phyloP scores from a whole-genome alignment of 2,888 invertebrate species.

The Sinelater perroti region DNA sequence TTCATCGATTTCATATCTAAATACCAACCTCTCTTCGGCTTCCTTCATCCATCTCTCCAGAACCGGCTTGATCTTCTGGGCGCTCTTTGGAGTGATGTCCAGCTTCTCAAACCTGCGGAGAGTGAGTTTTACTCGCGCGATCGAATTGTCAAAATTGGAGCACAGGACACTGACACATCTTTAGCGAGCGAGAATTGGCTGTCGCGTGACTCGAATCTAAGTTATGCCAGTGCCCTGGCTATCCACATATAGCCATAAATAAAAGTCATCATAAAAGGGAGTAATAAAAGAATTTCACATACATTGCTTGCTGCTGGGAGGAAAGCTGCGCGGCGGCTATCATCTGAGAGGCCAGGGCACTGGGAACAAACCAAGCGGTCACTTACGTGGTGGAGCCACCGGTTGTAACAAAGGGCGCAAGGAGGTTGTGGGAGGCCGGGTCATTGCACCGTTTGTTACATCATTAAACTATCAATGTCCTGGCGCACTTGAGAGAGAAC shows the following conservation, averaged over 20 bases:
- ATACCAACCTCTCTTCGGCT: slow-evolving; percentile 89
- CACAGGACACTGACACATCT: slow-evolving; percentile 63
- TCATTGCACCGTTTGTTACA: slow-evolving; percentile 27
- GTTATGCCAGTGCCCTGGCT: slow-evolving; percentile 93
- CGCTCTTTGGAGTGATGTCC: slow-evolving; percentile 99
- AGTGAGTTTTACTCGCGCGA: not conserved
- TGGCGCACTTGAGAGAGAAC: slow-evolving; percentile 34
- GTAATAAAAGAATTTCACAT: slow-evolving; percentile 64
- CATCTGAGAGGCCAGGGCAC: slow-evolving; percentile 97
- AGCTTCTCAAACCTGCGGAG: slow-evolving; percentile 94
- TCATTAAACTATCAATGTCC: slow-evolving; percentile 43
- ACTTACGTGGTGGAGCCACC: slow-evolving; percentile 46
- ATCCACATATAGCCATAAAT: slow-evolving; percentile 37
- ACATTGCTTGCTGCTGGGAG: slow-evolving; percentile 94
- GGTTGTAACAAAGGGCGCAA: slow-evolving; percentile 32
- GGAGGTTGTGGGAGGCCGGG: not conserved
- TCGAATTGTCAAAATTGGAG: slow-evolving; percentile 34
- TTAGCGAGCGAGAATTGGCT: slow-evolving; percentile 11
- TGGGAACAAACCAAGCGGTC: slow-evolving; percentile 72
- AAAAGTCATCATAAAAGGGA: slow-evolving; percentile 21
- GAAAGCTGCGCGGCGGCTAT: slow-evolving; percentile 91
- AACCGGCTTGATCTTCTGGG: slow-evolving; percentile 98
- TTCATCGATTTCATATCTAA: not conserved
- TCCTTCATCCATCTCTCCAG: slow-evolving; percentile 99
- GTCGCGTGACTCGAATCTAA: no score